phyloP scores from a whole-genome alignment of 1,140 invertebrate species.

The Conus ventricosus region DNA sequence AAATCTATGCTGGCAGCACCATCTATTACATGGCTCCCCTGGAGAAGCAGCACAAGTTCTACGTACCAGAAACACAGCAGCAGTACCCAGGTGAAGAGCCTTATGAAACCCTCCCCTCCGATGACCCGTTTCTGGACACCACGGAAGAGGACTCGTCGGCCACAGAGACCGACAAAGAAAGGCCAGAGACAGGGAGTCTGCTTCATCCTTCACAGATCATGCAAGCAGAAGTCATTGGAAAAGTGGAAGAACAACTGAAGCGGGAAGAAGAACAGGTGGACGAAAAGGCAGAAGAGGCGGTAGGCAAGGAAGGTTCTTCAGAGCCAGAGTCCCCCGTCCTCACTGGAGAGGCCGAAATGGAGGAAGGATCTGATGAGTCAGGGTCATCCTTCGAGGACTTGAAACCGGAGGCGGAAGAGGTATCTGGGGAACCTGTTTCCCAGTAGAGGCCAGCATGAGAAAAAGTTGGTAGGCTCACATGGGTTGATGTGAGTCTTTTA shows the following conservation, averaged over 20 bases:
- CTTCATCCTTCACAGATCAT: slow-evolving; percentile 13
- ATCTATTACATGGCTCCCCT: slow-evolving; percentile 75
- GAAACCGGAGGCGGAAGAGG: slow-evolving; percentile 40
- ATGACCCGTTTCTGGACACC: slow-evolving; percentile 4
- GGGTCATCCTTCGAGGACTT: slow-evolving; percentile 57
- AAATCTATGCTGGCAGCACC: slow-evolving; percentile 72
- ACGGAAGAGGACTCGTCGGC: not conserved
- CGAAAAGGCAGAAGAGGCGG: not conserved
- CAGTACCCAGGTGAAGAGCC: slow-evolving; percentile 1
- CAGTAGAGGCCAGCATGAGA: not conserved
- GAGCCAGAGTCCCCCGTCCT: not conserved
- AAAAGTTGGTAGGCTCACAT: not conserved
- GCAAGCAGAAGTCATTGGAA: not conserved
- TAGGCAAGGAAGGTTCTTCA: not conserved
- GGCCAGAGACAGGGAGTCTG: not conserved
- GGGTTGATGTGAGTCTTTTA: not conserved
- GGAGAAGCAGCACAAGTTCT: slow-evolving; percentile 76
- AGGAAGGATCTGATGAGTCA: slow-evolving; percentile 35
- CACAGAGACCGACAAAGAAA: not conserved
- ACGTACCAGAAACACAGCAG: slow-evolving; percentile 68
- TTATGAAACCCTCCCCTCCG: not conserved
- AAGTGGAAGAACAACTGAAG: not conserved
- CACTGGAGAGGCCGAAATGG: not conserved
- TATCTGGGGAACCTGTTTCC: not conserved
- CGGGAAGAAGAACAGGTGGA: slow-evolving; percentile 16